phyloP scores from a whole-genome alignment of 2,888 invertebrate genomes.

The Epinotia nisella region DNA sequence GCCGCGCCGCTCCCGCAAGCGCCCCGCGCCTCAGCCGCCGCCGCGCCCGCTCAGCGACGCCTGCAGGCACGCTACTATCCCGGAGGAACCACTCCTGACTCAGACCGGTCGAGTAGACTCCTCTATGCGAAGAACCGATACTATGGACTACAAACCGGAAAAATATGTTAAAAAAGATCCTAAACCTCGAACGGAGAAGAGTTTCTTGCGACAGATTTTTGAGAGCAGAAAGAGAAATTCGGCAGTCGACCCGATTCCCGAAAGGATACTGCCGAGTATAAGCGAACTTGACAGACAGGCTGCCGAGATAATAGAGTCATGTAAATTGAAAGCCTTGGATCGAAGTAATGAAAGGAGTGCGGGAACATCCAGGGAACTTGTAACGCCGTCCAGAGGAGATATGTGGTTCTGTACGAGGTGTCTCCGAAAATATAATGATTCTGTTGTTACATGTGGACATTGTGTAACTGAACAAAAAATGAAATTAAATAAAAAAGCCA shows the following conservation, averaged over 20 bases:
- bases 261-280: constrained; percentile 88
- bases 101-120: constrained; percentile 52
- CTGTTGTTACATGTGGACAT: constrained; percentile 63
- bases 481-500: constrained; percentile 41
- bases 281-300: constrained; percentile 92
- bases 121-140: constrained; percentile 48
- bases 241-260: constrained; percentile 68
- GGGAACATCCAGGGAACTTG: constrained; percentile 6
- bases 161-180: constrained; percentile 66
- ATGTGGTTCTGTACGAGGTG: constrained; percentile 73
- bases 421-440: constrained; percentile 68
- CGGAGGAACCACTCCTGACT: constrained; percentile 41
- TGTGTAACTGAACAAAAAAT: constrained; percentile 58
- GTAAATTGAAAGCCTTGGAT: constrained; percentile 62
- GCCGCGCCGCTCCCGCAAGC: constrained; percentile 72
- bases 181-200: constrained; percentile 79
- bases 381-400: constrained; percentile 49
- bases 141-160: constrained; percentile 59
- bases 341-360: constrained; percentile 54
- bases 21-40: constrained; percentile 85
- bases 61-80: constrained; percentile 46
- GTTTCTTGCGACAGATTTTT: constrained; percentile 82
- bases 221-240: constrained; percentile 75
- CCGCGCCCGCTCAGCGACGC: constrained; percentile 39
- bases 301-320: constrained; percentile 88